Percentiles rank a stretch among this genome's conserved stretches.
These are phyloP conservation scores for Torymus aiolomorphi DNA, from an alignment of 2,888 invertebrate genomes.

Conservation along the genomic window DNA sequence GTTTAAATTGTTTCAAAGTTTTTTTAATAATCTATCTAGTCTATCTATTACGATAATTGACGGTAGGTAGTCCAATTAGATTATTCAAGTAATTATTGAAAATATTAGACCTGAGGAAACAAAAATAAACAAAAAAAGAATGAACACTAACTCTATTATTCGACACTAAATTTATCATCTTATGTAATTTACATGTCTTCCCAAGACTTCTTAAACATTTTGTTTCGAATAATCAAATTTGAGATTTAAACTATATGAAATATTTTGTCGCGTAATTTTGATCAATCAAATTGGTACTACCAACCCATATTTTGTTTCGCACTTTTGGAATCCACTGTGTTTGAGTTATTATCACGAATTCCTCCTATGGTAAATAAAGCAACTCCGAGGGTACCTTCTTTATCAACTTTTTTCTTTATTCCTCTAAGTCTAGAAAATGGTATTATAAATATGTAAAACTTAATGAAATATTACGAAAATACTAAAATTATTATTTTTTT, in stretches of 20 bases:
- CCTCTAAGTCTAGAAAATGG: no score
- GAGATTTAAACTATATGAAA: conserved; percentile 57
- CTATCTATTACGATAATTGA: no score
- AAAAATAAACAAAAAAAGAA: no score
- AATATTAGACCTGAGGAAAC: no score
- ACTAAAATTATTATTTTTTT: no score
- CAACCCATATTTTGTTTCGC: conserved; percentile 12
- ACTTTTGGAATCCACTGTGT: conserved; percentile 48
- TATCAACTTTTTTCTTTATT: conserved; percentile 3
- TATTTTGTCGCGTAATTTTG: conserved; percentile 67
- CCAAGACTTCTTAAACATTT: conserved; percentile 54
- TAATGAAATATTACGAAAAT: no score
- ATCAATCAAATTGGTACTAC: conserved; percentile 64
- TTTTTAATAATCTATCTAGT: no score
- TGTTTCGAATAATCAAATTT: conserved; percentile 1
- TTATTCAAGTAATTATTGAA: no score
- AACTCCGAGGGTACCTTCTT: conserved; percentile 60
- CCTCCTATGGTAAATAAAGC: conserved; percentile 67
- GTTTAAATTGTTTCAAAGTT: no score
- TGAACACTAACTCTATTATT: no score
- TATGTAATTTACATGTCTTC: conserved; percentile 69
- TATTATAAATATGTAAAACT: no score
- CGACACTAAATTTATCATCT: conserved; percentile 58
- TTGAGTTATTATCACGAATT: conserved; percentile 62
- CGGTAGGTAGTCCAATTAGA: no score